Percentiles rank a stretch among this genome's conserved stretches.
phyloP scores from a whole-genome alignment of 2,888 invertebrate species.

The Phalera bucephala region DNA sequence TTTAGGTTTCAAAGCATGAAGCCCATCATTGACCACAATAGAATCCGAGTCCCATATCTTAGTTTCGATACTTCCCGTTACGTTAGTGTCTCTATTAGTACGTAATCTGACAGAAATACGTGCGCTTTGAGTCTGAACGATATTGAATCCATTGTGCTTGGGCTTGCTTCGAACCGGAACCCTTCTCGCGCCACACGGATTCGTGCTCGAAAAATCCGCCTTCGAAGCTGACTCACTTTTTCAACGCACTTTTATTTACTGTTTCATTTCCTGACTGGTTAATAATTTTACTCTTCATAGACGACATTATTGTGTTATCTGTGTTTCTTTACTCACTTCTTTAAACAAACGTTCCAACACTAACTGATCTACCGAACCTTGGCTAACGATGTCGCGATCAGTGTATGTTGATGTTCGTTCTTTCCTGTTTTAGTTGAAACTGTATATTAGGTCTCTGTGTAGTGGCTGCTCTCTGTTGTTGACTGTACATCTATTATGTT shows the following conservation, averaged over 20 bases:
- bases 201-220: conserved; percentile 49
- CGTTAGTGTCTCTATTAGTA: conserved; percentile 61
- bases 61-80: conserved; percentile 60
- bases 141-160: conserved; percentile 73
- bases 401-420: conserved; percentile 62
- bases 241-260: conserved; percentile 63
- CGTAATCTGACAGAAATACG: conserved; percentile 58
- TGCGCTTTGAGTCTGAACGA: conserved; percentile 62
- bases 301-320: conserved; percentile 40
- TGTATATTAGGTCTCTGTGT: conserved; percentile 79
- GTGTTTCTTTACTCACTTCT: conserved; percentile 42
- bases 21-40: conserved; percentile 61
- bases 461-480: conserved; percentile 84
- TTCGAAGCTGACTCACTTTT: conserved; percentile 52
- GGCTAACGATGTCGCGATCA: conserved; percentile 43
- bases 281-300: conserved; percentile 49
- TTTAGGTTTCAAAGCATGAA: conserved; percentile 75
- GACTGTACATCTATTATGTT: conserved; percentile 80
- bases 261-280: conserved; percentile 53
- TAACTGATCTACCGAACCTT: conserved; percentile 45
- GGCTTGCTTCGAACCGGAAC: conserved; percentile 74
- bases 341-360: conserved; percentile 49
- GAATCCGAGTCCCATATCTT: conserved; percentile 54
- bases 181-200: conserved; percentile 52
- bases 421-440: conserved; percentile 74